A percentile compares a stretch with the other conserved stretches of the same genome.
Evolutionary conservation across 2,113 vertebrate species (phyloP).

Genomic region (Pithys albifrons): DNA sequence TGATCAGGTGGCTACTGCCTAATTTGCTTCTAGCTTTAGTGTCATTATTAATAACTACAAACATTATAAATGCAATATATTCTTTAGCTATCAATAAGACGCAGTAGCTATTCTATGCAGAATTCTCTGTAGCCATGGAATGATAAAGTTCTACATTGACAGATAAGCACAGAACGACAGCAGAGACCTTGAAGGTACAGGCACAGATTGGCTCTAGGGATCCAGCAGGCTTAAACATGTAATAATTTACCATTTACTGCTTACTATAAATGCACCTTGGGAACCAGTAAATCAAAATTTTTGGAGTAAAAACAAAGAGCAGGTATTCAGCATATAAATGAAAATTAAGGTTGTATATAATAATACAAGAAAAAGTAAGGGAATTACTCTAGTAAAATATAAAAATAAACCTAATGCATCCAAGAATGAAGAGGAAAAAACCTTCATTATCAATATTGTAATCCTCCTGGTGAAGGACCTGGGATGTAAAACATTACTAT

Average conservation of each 20-base stretch:
- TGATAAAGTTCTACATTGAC: background rate
- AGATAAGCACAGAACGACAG: background rate
- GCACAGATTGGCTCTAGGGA: background rate
- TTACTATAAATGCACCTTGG: background rate
- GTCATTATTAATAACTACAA: background rate
- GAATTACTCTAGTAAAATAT: background rate
- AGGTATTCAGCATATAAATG: background rate
- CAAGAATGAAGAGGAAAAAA: background rate
- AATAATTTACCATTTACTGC: background rate
- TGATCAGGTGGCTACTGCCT: background rate
- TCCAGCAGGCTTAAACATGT: background rate
- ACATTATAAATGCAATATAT: background rate
- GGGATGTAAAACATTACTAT: background rate
- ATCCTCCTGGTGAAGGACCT: background rate
- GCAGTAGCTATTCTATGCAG: background rate
- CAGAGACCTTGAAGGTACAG: background rate
- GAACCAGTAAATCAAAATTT: background rate
- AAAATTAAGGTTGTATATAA: background rate
- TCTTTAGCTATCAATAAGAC: background rate
- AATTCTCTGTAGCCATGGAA: background rate
- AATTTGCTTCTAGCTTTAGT: background rate
- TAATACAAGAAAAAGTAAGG: background rate
- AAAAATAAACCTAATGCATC: background rate
- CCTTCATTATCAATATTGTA: background rate
- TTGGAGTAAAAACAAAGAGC: background rate